Base-by-base conservation (phyloP, 2,888 invertebrate species). In the Netelia melanura region DNA sequence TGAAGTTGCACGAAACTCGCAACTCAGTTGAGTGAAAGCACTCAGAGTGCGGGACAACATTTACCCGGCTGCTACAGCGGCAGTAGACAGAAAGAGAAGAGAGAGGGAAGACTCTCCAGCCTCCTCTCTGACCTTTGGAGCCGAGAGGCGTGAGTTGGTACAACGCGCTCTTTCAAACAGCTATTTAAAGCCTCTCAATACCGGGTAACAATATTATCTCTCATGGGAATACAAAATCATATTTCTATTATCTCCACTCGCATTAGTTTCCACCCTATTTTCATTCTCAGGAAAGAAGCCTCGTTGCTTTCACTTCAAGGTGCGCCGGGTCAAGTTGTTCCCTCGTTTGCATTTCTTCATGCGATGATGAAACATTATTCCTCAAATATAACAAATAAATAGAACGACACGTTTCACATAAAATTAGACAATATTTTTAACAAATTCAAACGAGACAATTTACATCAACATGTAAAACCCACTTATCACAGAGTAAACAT, bases 31-130 rank as follows among this genome's bases (percentile, higher is more conserved):
- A 83, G 76, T 79, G 65, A 85, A 84, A 75, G 81, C 79, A 70
- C 76, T 80, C 56, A 81, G 67, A 64, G 76, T 81, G 30, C 76
- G 84, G 52, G 84, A 87, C 84, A 87, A 82, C 84, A 87, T 87
- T 71, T 65, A 80, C 62, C 79, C 65, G 44, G 76, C 30, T 71
- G 10, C 14, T 48, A 64, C 64, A 30, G 14, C 68, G 6, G n/a
- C 61, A 6, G 56, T 72, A 23, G 61, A 25, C 14, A 21, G 48
- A 44, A 44, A 58, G 43, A 38, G 56, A 43, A 21, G 56, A n/a
- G 70, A 64, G 67, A 38, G 72, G 11, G 14, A 43, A 17, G 61
- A 61, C 74, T 67, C 70, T 44, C 44, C 43, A 70, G 75, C 54
- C 70, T 38, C 38, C 38, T 72, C 30, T 56, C 14, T 83, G 79